Percentiles rank a stretch among this genome's conserved stretches.
Evolutionary conservation across 2,797 vertebrate genomes (phyloP).

Genomic region (Enteromius mattozi): DNA sequence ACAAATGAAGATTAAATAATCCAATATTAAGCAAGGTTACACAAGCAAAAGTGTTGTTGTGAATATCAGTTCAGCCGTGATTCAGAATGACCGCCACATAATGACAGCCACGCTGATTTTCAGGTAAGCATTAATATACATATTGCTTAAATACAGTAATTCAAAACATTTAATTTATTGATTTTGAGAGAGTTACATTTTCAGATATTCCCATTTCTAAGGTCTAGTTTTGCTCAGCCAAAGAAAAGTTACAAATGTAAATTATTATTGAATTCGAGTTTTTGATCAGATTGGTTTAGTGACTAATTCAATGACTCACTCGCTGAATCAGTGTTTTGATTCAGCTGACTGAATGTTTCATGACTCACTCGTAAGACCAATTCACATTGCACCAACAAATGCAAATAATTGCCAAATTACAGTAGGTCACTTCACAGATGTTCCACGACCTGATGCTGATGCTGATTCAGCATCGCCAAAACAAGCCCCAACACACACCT

Average conservation of each 20-base stretch:
- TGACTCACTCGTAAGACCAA: not conserved
- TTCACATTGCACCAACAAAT: not conserved
- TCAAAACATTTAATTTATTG: not conserved
- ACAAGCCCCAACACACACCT: not conserved
- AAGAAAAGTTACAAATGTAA: not conserved
- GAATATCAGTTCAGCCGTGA: not conserved
- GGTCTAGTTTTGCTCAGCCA: not conserved
- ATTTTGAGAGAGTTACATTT: not conserved
- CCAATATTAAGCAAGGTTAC: not conserved
- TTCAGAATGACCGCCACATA: not conserved
- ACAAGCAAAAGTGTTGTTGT: not conserved
- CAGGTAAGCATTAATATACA: not conserved
- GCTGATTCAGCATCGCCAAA: not conserved
- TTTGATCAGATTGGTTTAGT: not conserved
- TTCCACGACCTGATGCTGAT: not conserved
- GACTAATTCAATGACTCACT: not conserved
- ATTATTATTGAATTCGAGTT: not conserved
- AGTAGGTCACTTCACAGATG: not conserved
- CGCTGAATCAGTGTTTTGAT: not conserved
- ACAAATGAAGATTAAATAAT: not conserved
- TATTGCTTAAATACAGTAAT: not conserved
- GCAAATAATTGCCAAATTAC: not conserved
- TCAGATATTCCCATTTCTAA: not conserved
- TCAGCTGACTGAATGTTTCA: not conserved
- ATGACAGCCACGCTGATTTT: not conserved